Conservation (phyloP, 2,888 invertebrate species). For the Notodonta ziczac region DNA sequence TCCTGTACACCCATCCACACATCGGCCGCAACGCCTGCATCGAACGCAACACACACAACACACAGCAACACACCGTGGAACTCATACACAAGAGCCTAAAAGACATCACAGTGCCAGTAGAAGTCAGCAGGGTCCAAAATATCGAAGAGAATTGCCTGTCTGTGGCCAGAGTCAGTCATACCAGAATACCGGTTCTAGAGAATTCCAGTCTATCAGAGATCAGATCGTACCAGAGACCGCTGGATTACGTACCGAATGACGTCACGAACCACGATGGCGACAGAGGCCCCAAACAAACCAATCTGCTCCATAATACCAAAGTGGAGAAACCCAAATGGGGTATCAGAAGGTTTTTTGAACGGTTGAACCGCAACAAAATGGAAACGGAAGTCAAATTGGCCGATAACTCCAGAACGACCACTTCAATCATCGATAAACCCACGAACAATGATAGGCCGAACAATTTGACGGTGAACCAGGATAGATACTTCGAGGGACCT, state of each 20-base stretch:
- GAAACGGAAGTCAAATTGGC: slow-evolving; percentile 85
- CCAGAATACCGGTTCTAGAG: slow-evolving; percentile 49
- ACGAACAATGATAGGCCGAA: slow-evolving; percentile 61
- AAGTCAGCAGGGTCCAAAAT: slow-evolving; percentile 43
- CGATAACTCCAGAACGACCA: slow-evolving; percentile 56
- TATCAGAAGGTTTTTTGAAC: slow-evolving; percentile 72
- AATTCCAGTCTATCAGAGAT: slow-evolving; percentile 66
- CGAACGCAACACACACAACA: slow-evolving; percentile 87
- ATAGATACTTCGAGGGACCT: slow-evolving; percentile 67
- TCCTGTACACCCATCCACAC: slow-evolving; percentile 88
- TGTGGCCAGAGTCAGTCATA: slow-evolving; percentile 58
- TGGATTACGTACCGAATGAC: slow-evolving; percentile 90
- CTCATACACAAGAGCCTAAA: slow-evolving; percentile 87
- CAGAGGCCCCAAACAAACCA: slow-evolving; percentile 71
- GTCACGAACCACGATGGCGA: slow-evolving; percentile 78
- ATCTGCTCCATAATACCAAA: slow-evolving; percentile 68
- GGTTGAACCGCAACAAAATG: slow-evolving; percentile 60
- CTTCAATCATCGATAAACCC: slow-evolving; percentile 68
- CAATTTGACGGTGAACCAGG: slow-evolving; percentile 62
- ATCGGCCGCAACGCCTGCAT: slow-evolving; percentile 95
- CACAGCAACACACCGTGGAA: slow-evolving; percentile 77
- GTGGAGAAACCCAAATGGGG: slow-evolving; percentile 74
- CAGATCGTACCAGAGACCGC: slow-evolving; percentile 69
- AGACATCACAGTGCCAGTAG: slow-evolving; percentile 66
- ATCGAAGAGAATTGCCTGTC: slow-evolving; percentile 66